These are phyloP conservation scores for Struthidea cinerea DNA, from an alignment of 2,113 vertebrate species.

Conservation along the genomic window DNA sequence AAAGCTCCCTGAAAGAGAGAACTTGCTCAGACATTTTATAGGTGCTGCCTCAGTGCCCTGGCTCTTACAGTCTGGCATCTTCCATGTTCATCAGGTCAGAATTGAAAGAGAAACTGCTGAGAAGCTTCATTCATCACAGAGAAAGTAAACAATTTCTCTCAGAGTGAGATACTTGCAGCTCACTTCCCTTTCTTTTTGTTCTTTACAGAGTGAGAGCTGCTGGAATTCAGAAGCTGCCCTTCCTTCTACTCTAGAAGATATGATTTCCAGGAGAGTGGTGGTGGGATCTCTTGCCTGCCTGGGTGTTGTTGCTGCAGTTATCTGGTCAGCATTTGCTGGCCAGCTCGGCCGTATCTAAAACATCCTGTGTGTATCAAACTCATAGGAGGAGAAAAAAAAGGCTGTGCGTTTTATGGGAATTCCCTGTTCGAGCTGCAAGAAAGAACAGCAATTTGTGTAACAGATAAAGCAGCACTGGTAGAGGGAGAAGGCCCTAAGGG, in stretches of 20 bases:
- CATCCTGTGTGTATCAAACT: background rate
- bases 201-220: background rate
- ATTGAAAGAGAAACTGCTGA: background rate
- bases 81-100: accelerated
- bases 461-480: background rate
- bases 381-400: background rate
- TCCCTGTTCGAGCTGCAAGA: background rate
- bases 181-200: background rate
- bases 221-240: background rate
- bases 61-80: background rate
- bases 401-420: background rate
- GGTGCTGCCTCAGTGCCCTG: background rate
- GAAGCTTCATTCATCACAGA: background rate
- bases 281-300: background rate
- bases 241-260: background rate
- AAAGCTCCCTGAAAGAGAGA: background rate
- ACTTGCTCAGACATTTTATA: background rate
- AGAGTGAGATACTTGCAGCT: background rate
- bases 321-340: conserved; percentile 11
- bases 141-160: background rate
- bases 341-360: background rate
- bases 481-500: background rate
- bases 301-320: background rate
- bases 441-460: background rate
- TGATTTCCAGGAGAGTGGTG: background rate